Evolutionary conservation across 2,113 vertebrate genomes (phyloP).

Genomic region (Etheostoma cragini): DNA sequence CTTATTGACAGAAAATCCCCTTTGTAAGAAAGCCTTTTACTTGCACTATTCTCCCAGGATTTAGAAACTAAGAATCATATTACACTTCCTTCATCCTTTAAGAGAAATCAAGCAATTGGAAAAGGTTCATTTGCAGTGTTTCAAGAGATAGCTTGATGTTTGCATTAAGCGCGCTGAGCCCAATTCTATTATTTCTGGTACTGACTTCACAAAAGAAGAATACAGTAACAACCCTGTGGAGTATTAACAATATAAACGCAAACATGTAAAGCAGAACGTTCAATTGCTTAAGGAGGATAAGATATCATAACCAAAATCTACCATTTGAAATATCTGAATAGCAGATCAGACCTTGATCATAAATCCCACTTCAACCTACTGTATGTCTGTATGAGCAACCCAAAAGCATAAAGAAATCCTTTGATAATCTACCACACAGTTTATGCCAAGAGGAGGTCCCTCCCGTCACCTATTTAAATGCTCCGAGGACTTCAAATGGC

Average conservation of each 20-base stretch:
- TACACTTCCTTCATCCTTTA: constrained; percentile 47
- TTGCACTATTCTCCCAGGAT: constrained; percentile 60
- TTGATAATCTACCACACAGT: constrained; percentile 53
- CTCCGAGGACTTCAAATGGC: constrained; percentile 73
- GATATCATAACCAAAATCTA: neutral
- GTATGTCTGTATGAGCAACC: constrained; percentile 8
- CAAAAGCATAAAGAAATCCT: constrained; percentile 43
- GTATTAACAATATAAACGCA: constrained; percentile 5
- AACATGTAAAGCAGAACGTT: neutral
- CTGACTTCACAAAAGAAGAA: constrained; percentile 17
- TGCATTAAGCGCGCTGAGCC: constrained; percentile 49
- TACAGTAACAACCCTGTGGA: neutral
- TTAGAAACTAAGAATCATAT: constrained; percentile 55
- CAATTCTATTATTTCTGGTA: neutral
- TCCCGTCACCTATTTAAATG: constrained; percentile 69
- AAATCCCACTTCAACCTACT: constrained; percentile 38
- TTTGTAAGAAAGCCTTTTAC: constrained; percentile 62
- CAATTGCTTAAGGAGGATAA: neutral
- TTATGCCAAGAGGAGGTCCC: constrained; percentile 55
- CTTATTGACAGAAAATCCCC: constrained; percentile 57
- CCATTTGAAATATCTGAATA: constrained; percentile 2
- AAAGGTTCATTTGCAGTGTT: constrained; percentile 61
- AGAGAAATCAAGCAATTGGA: constrained; percentile 44
- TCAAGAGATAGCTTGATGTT: constrained; percentile 47
- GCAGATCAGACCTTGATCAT: constrained; percentile 18